These are phyloP conservation scores for Ancistrus triradiatus DNA, from an alignment of 2,113 vertebrate species.

Conservation along the genomic window DNA sequence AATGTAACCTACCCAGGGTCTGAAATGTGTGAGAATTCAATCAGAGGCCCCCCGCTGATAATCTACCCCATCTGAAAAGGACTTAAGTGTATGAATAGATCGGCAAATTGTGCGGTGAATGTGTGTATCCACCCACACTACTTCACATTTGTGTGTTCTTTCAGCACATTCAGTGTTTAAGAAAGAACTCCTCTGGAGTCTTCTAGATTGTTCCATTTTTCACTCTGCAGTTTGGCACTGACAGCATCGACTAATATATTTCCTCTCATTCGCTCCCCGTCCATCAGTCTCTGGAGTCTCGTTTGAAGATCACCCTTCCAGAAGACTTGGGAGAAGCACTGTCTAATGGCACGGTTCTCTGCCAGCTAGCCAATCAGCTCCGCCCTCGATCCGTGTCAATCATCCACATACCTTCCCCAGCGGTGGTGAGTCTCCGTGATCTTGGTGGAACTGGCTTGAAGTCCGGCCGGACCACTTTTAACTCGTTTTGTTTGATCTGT, in stretches of 20 bases:
- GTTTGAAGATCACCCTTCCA: conserved; percentile 65
- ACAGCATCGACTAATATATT: no score
- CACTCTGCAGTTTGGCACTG: not conserved
- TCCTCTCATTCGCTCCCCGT: not conserved
- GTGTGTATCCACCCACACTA: no score
- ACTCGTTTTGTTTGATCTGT: conserved; percentile 2
- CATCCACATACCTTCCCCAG: conserved; percentile 85
- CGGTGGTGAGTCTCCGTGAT: conserved; percentile 73
- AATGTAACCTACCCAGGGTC: no score
- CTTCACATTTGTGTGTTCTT: no score
- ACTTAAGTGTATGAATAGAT: no score
- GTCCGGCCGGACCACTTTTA: not conserved
- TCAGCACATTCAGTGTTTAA: no score
- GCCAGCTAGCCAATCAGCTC: conserved; percentile 82
- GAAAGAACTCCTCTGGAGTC: no score
- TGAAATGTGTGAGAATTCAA: no score
- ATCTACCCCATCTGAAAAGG: no score
- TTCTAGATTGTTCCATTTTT: no score
- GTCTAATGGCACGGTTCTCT: conserved; percentile 78
- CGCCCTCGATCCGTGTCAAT: conserved; percentile 75
- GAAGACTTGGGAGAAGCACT: conserved; percentile 78
- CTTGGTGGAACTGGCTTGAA: not conserved
- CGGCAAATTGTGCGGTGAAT: no score
- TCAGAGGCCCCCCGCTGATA: no score
- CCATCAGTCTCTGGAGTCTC: conserved; percentile 71